phyloP scores from a whole-genome alignment of 2,888 invertebrate species.

The Rugalucina vietnamica region DNA sequence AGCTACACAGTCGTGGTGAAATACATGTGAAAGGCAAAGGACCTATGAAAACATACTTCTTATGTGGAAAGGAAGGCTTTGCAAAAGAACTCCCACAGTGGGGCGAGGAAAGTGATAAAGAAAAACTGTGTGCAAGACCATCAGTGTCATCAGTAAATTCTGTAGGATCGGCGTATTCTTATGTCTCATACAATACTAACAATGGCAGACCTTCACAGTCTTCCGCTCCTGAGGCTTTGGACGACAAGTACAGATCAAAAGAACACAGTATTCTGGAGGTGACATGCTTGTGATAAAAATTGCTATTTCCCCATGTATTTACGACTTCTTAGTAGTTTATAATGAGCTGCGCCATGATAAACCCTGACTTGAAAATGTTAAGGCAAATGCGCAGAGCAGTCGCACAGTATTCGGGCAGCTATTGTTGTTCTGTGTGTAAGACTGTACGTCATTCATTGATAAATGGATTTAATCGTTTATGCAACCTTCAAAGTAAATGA shows the following conservation, averaged over 20 bases:
- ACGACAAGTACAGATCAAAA: constrained; percentile 50
- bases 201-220: not conserved
- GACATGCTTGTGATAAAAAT: constrained; percentile 56
- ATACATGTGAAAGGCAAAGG: constrained; percentile 96
- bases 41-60: constrained; percentile 95
- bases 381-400: no score
- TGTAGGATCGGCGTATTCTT: constrained; percentile 30
- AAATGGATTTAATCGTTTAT: no score
- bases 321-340: no score
- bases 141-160: constrained; percentile 44
- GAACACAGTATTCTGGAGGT: constrained; percentile 56
- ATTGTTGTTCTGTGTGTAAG: no score
- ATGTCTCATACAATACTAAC: constrained; percentile 24
- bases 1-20: constrained; percentile 82
- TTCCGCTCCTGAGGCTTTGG: constrained; percentile 27
- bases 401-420: no score
- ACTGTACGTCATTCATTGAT: no score
- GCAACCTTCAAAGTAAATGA: no score
- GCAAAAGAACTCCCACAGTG: constrained; percentile 69
- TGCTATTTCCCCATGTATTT: no score
- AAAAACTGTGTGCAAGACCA: constrained; percentile 15
- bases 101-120: constrained; percentile 38
- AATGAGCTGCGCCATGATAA: no score
- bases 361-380: no score
- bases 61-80: constrained; percentile 83